phyloP scores from a whole-genome alignment of 1,140 invertebrate species.

The Eciton burchellii region DNA sequence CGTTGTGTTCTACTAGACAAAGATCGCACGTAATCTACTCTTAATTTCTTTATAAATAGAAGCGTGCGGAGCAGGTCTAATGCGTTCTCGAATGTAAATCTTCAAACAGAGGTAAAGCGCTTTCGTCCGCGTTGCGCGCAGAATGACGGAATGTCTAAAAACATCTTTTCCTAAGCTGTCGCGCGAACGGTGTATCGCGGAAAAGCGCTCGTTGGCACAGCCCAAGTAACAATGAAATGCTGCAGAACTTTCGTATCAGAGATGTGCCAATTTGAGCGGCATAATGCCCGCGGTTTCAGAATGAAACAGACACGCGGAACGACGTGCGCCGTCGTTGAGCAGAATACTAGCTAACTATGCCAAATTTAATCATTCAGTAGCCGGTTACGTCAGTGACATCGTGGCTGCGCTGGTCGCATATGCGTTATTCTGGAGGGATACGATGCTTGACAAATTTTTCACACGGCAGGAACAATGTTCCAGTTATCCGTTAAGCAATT shows the following conservation, averaged over 20 bases:
- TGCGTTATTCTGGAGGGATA: background rate
- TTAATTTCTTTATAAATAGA: background rate
- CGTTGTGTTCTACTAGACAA: background rate
- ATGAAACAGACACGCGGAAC: conserved; percentile 70
- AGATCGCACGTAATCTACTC: background rate
- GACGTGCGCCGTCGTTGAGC: conserved; percentile 38
- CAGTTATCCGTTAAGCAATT: background rate
- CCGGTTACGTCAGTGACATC: conserved; percentile 54
- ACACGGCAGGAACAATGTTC: background rate
- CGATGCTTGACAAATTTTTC: background rate
- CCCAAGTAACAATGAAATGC: conserved; percentile 71
- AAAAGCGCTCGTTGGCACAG: conserved; percentile 59
- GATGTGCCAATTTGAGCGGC: conserved; percentile 79
- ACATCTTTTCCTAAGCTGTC: conserved; percentile 56
- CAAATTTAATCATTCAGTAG: conserved; percentile 74
- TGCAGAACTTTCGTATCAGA: conserved; percentile 79
- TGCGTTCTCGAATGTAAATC: conserved; percentile 4
- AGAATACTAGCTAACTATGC: conserved; percentile 70
- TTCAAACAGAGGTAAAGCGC: background rate
- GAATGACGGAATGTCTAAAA: conserved; percentile 41
- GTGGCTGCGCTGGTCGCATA: background rate
- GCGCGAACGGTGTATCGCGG: conserved; percentile 37
- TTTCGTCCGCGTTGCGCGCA: conserved; percentile 17
- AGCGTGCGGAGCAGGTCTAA: background rate
- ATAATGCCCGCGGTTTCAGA: conserved; percentile 77